These are phyloP conservation scores for Diplodus puntazzo DNA, from an alignment of 2,797 vertebrate genomes.

Conservation along the genomic window DNA sequence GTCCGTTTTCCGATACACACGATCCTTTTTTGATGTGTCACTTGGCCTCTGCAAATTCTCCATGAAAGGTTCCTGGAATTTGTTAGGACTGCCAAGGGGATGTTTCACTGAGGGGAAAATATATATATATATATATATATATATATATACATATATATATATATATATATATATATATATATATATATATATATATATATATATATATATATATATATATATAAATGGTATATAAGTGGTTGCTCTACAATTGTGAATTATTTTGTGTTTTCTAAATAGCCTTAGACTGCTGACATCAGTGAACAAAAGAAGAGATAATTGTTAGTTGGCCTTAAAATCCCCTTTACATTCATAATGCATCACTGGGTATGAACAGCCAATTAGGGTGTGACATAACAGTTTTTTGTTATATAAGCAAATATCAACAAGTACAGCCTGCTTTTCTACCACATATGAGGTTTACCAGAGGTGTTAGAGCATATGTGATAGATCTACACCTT, in stretches of 20 bases:
- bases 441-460: not conserved
- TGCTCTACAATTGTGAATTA: not conserved
- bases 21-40: conserved; percentile 90
- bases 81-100: conserved; percentile 86
- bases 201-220: not conserved
- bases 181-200: not conserved
- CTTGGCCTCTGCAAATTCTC: conserved; percentile 89
- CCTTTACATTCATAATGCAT: not conserved
- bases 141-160: not conserved
- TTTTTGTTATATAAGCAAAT: not conserved
- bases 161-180: not conserved
- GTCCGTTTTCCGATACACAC: conserved; percentile 87
- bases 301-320: not conserved
- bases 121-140: not conserved
- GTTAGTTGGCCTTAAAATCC: not conserved
- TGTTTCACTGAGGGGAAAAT: conserved; percentile 86
- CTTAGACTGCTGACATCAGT: not conserved
- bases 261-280: not conserved
- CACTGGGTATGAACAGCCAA: not conserved
- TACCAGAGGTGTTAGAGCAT: not conserved
- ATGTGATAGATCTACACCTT: not conserved
- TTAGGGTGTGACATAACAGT: not conserved
- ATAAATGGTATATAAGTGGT: conserved; percentile 26
- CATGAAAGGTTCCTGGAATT: conserved; percentile 89
- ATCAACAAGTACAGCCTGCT: not conserved